Evolutionary conservation across 2,113 vertebrate genomes (phyloP).

Genomic region (Crotophaga sulcirostris): DNA sequence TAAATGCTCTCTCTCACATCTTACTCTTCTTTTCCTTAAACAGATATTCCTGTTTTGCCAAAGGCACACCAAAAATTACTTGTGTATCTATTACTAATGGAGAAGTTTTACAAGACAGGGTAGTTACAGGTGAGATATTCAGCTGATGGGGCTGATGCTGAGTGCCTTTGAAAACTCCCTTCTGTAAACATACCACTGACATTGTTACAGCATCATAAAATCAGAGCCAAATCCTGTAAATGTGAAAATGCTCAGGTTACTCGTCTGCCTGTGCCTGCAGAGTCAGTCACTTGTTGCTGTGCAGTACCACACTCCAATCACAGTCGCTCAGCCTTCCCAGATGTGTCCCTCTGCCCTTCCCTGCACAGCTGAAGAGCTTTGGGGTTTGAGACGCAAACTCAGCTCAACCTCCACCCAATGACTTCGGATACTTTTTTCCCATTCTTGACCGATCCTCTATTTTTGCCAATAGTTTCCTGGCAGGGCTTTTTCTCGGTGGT

Average conservation of each 20-base stretch:
- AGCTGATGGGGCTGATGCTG: not conserved
- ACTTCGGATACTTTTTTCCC: not conserved
- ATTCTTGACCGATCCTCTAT: not conserved
- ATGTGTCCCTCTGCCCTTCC: accelerated
- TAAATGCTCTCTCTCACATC: not conserved
- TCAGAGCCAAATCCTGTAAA: not conserved
- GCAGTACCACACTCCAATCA: accelerated
- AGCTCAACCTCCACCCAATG: not conserved
- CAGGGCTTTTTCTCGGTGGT: not conserved
- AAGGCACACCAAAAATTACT: not conserved
- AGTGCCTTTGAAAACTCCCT: not conserved
- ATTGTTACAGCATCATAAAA: not conserved
- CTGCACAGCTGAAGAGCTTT: no score
- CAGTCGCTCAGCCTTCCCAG: not conserved
- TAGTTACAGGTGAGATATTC: not conserved
- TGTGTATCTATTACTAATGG: not conserved
- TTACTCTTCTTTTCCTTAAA: not conserved
- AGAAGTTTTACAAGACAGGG: not conserved
- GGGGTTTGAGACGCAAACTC: not conserved
- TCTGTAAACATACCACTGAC: not conserved
- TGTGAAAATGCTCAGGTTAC: accelerated
- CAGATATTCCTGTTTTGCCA: not conserved
- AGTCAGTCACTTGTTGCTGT: not conserved
- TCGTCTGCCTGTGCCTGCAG: not conserved
- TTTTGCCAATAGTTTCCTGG: not conserved